Base-by-base conservation (phyloP, 2,888 invertebrate genomes). In the Eupithecia insigniata region DNA sequence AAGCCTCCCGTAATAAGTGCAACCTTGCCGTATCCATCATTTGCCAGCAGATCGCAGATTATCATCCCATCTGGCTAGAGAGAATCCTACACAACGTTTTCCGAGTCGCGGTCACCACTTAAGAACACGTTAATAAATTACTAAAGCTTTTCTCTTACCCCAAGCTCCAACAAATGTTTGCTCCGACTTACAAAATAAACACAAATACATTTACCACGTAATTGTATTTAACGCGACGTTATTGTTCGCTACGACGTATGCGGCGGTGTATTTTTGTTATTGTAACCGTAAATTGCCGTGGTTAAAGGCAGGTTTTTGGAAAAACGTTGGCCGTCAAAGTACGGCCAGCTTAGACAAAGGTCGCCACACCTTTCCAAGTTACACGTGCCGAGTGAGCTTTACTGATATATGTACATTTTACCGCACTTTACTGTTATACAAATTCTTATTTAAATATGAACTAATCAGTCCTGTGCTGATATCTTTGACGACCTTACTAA, bases 201-300 rank as follows among this genome's bases (percentile, higher is more conserved):
- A 91, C 87, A 87, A 87, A 90, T 91, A 92, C 89, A 92, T 91
- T 85, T 87, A 85, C 84, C 84, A 82, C 84, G 91, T 92, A 92
- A 92, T 92, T 92, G 91, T 91, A 91, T 92, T 91, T 91, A 92
- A 92, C 87, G 91, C 87, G 90, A 90, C 90, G 90, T 91, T 92
- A 92, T 90, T 90, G 91, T 89, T 87, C 85, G 77, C 81, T 81
- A 78, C 78, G 84, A 87, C 84, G 86, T 87, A 89, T 87, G 87
- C 71, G 74, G 84, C 82, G 76, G 83, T 84, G 87, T 90, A 87
- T 87, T 88, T 90, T 90, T 89, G 83, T 84, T 83, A 85, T 82
- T 78, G 80, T 78, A 58, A 69, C 70, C 79, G 78, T 82, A 79
- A 81, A 81, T 77, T 70, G 70, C 69, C 70, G 62, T 43, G 78